Evolutionary conservation across 2,888 invertebrate genomes (phyloP).

Genomic region (Ceratothoa steindachneri): DNA sequence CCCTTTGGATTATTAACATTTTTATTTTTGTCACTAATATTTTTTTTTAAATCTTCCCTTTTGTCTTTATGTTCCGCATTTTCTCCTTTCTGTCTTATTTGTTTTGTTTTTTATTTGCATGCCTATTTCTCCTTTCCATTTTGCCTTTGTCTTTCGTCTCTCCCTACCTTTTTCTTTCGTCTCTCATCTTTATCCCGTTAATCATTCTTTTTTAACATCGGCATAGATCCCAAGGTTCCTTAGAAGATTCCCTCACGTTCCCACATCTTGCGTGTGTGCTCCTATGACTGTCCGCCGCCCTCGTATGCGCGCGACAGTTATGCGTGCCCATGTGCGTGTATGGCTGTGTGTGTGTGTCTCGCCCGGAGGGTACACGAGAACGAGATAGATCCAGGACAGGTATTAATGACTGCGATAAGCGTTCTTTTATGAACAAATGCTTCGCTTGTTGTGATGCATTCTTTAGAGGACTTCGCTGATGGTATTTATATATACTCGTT

Average conservation of each 20-base stretch:
- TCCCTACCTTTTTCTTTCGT: background rate
- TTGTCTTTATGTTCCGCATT: too few relatives aligned
- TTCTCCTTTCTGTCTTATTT: too few relatives aligned
- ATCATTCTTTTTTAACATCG: background rate
- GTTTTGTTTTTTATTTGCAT: background rate
- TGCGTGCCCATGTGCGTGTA: too few relatives aligned
- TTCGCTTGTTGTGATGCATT: background rate
- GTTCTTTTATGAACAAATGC: slow-evolving; percentile 1
- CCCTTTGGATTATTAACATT: too few relatives aligned
- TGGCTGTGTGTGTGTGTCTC: too few relatives aligned
- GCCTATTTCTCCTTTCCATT: background rate
- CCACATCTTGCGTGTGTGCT: too few relatives aligned
- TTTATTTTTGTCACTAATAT: too few relatives aligned
- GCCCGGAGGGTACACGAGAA: background rate
- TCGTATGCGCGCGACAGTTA: too few relatives aligned
- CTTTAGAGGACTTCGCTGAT: background rate
- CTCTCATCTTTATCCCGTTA: background rate
- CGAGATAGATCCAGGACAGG: background rate
- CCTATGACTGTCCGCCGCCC: too few relatives aligned
- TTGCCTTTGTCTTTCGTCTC: background rate
- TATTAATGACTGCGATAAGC: slow-evolving; percentile 6
- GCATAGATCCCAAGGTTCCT: too few relatives aligned
- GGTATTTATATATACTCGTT: background rate
- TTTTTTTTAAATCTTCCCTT: too few relatives aligned
- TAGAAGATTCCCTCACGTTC: too few relatives aligned